A percentile compares a stretch with the other conserved stretches of the same genome.
phyloP scores from a whole-genome alignment of 1,140 invertebrate genomes.

The Drosophila sp. region DNA sequence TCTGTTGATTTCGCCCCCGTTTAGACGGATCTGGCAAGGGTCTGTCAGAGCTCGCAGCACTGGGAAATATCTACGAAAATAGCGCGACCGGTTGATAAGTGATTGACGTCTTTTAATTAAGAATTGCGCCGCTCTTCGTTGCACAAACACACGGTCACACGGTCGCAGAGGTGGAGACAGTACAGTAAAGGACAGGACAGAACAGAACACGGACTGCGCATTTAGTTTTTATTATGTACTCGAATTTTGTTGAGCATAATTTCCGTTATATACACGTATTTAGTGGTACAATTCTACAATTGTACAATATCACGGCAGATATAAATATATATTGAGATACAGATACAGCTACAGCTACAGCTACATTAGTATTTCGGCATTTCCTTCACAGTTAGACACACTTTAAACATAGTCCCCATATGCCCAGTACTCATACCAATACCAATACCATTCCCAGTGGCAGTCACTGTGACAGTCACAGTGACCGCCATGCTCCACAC shows the following conservation, averaged over 20 bases:
- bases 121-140: conserved; percentile 80
- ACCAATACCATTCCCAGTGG: conserved; percentile 11
- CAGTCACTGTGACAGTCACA: conserved; percentile 33
- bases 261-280: conserved; percentile 58
- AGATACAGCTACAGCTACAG: conserved; percentile 27
- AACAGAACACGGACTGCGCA: conserved; percentile 37
- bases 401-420: conserved; percentile 45
- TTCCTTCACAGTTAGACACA: conserved; percentile 21
- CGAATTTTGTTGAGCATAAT: conserved; percentile 61
- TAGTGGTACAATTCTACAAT: conserved; percentile 74
- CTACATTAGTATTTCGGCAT: background rate
- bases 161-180: background rate
- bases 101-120: conserved; percentile 83
- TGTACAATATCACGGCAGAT: conserved; percentile 68
- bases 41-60: conserved; percentile 47
- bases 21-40: conserved; percentile 53
- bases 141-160: conserved; percentile 63
- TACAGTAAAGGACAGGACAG: no score
- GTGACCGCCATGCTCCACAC: conserved; percentile 51
- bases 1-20: conserved; percentile 7
- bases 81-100: conserved; percentile 74
- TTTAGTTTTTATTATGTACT: conserved; percentile 35
- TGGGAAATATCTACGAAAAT: conserved; percentile 69
- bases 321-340: conserved; percentile 56
- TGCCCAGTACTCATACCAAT: background rate